Percentiles rank a stretch among this genome's conserved stretches.
Conservation (phyloP, 2,113 vertebrate species). For the Pseudorectes ferrugineus region DNA sequence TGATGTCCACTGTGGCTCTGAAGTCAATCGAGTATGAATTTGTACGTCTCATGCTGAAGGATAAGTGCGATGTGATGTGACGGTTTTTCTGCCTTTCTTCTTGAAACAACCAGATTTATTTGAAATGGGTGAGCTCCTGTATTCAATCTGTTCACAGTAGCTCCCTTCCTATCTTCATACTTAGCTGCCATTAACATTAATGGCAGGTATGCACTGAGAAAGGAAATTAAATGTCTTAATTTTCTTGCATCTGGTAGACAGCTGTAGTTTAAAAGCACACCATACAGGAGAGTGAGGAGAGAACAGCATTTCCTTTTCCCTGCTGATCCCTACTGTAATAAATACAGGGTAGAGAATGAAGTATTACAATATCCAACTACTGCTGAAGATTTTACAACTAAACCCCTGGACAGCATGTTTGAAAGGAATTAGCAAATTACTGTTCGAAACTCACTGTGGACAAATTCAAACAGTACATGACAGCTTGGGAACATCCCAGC, state of each 20-base stretch:
- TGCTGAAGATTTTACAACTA: slow-evolving; percentile 18
- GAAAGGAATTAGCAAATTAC: slow-evolving; percentile 5
- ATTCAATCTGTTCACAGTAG: neutral
- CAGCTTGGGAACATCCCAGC: neutral
- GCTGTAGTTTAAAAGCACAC: neutral
- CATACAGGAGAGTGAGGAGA: neutral
- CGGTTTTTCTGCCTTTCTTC: neutral
- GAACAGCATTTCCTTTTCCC: neutral
- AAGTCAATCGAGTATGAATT: neutral
- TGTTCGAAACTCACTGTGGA: neutral
- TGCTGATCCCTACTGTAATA: neutral
- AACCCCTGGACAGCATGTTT: neutral
- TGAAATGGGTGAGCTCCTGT: neutral
- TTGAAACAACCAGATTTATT: neutral
- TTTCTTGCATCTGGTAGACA: slow-evolving; percentile 45
- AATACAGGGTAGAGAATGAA: neutral
- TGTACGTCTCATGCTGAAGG: neutral
- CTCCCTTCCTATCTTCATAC: neutral
- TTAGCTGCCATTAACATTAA: slow-evolving; percentile 14
- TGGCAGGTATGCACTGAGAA: neutral
- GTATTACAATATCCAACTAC: neutral
- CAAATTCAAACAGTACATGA: neutral
- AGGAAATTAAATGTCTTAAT: slow-evolving; percentile 53
- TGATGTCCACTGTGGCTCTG: neutral
- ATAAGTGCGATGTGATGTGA: neutral